A percentile compares a stretch with the other conserved stretches of the same genome.
phyloP scores from a whole-genome alignment of 1,140 invertebrate species.

The Ceratoteleas bidentatus region DNA sequence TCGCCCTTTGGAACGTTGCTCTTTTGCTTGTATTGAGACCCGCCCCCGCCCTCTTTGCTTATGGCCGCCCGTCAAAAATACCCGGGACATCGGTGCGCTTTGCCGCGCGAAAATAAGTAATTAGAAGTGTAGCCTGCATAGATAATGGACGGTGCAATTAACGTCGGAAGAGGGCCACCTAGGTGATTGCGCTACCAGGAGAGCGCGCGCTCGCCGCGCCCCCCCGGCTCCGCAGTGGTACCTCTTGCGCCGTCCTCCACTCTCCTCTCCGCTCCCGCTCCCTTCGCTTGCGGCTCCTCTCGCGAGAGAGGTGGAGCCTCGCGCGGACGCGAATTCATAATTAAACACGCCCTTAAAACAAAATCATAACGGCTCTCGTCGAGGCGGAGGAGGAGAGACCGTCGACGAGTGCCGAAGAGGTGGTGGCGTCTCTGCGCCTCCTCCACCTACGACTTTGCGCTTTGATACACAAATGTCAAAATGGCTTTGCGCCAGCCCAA shows the following conservation, averaged over 20 bases:
- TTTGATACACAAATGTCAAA: constrained; percentile 60
- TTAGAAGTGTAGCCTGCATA: constrained; percentile 75
- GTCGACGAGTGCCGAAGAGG: constrained; percentile 63
- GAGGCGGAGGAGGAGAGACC: constrained; percentile 65
- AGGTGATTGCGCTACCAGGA: constrained; percentile 67
- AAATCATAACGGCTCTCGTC: constrained; percentile 80
- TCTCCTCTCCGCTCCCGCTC: constrained; percentile 49
- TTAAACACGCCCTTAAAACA: constrained; percentile 83
- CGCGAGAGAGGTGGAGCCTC: constrained; percentile 78
- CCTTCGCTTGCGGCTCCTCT: constrained; percentile 22
- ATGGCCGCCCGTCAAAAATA: constrained; percentile 74
- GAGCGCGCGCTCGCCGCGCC: constrained; percentile 32
- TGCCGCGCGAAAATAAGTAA: constrained; percentile 75
- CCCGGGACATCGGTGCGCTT: constrained; percentile 71
- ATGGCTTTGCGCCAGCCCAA: constrained; percentile 49
- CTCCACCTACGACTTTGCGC: constrained; percentile 60
- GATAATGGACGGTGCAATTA: constrained; percentile 78
- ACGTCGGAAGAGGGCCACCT: constrained; percentile 75
- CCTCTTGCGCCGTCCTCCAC: constrained; percentile 50
- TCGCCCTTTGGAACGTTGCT: too few species aligned
- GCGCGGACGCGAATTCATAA: constrained; percentile 81
- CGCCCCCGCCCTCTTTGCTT: too few species aligned
- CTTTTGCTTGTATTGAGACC: too few species aligned
- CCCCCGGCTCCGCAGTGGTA: constrained; percentile 44
- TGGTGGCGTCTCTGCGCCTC: constrained; percentile 64